These are phyloP conservation scores for Willowsia nigromaculata DNA, from an alignment of 2,888 invertebrate species.

Conservation along the genomic window DNA sequence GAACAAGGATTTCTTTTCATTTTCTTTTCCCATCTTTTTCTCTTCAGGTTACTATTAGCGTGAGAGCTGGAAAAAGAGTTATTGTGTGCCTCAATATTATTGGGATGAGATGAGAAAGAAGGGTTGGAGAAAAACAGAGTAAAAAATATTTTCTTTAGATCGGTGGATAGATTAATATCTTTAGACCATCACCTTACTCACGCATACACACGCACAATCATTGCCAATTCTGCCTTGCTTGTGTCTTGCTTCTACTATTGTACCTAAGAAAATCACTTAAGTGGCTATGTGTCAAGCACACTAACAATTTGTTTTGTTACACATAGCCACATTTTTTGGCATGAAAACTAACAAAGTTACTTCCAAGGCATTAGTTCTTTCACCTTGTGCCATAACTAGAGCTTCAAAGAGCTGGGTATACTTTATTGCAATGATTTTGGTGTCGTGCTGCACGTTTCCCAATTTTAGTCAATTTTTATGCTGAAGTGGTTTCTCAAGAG, in stretches of 20 bases:
- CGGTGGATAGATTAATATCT: constrained; percentile 11
- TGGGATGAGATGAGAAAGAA: not conserved
- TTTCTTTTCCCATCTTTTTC: not conserved
- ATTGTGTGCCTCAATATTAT: not conserved
- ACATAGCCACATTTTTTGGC: constrained; percentile 21
- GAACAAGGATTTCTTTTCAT: not conserved
- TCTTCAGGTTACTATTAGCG: not conserved
- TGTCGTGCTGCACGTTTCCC: not conserved
- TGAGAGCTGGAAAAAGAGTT: not conserved
- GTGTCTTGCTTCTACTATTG: not conserved
- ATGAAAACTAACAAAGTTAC: constrained; percentile 21
- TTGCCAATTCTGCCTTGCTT: not conserved
- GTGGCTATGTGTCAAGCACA: constrained; percentile 24
- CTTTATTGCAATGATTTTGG: not conserved
- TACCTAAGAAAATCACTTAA: constrained; percentile 2
- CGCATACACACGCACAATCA: not conserved
- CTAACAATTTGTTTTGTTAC: constrained; percentile 29
- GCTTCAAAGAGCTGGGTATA: too few relatives aligned
- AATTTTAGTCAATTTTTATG: not conserved
- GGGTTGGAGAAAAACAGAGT: not conserved
- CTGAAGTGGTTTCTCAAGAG: not conserved
- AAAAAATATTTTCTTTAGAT: not conserved
- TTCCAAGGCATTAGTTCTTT: constrained; percentile 5
- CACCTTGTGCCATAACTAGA: too few relatives aligned
- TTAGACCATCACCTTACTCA: not conserved